Evolutionary conservation across 2,888 invertebrate genomes (phyloP).

Genomic region (Tolmerus cingulatus): DNA sequence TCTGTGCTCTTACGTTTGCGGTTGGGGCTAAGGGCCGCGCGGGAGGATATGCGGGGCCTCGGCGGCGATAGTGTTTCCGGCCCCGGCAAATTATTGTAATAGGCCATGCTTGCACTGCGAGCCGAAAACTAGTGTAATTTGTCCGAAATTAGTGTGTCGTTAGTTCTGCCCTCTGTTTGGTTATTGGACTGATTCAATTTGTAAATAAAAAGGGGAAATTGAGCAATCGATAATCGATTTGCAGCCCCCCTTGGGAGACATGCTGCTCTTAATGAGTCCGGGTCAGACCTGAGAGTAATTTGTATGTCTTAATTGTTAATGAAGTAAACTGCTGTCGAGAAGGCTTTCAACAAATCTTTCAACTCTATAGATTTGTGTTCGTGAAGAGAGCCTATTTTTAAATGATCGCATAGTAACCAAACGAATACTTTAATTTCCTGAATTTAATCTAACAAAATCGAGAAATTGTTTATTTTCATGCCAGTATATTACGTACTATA

Average conservation of each 20-base stretch:
- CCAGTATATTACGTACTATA: too few species aligned
- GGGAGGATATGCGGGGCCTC: not conserved
- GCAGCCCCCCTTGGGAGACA: not conserved
- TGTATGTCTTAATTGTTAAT: not conserved
- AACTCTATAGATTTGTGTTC: not conserved
- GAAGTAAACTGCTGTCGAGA: not conserved
- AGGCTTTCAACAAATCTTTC: not conserved
- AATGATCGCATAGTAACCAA: too few species aligned
- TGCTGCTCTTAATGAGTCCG: not conserved
- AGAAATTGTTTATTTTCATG: too few species aligned
- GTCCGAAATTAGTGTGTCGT: constrained; percentile 24
- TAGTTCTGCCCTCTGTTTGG: constrained; percentile 5
- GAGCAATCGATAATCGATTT: constrained; percentile 15
- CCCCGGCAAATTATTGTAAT: constrained; percentile 15
- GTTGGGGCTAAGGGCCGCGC: not conserved
- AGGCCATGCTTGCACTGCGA: not conserved
- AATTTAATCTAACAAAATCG: too few species aligned
- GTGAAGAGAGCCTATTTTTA: not conserved
- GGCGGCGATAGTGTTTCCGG: not conserved
- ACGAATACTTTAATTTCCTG: too few species aligned
- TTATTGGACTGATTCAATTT: not conserved
- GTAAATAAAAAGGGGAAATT: constrained; percentile 28
- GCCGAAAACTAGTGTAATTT: constrained; percentile 22
- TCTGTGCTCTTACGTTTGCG: constrained; percentile 5
- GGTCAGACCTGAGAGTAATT: not conserved